These are phyloP conservation scores for Motacilla alba DNA, from an alignment of 2,113 vertebrate species.

Conservation along the genomic window DNA sequence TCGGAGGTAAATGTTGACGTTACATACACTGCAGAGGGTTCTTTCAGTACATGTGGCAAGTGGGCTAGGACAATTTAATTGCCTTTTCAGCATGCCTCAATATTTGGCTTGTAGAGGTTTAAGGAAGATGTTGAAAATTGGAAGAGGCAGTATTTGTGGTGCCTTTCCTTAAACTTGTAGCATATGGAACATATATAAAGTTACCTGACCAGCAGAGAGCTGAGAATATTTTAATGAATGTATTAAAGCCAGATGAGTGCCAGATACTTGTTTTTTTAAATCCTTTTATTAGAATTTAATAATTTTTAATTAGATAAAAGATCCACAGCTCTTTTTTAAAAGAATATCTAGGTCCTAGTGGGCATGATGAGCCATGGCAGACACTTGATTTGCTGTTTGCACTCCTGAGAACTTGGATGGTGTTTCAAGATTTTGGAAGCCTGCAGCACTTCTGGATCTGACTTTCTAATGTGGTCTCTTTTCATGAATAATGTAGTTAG, in stretches of 20 bases:
- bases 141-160: neutral
- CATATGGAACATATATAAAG: neutral
- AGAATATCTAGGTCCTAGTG: neutral
- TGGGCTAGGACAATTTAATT: neutral
- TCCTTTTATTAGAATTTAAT: neutral
- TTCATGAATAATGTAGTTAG: neutral
- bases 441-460: neutral
- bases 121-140: neutral
- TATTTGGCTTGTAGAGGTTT: neutral
- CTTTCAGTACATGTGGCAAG: neutral
- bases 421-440: neutral
- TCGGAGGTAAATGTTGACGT: neutral
- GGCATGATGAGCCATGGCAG: neutral
- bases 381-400: neutral
- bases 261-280: neutral
- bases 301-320: neutral
- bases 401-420: neutral
- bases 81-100: neutral
- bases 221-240: neutral
- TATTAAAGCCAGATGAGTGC: neutral
- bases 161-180: neutral
- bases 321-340: neutral
- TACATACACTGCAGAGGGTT: neutral
- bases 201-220: neutral
- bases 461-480: neutral